Evolutionary conservation across 2,113 vertebrate genomes (phyloP), one percentile per base, ranked within the genome.

Genomic region (Rhadina sibilatrix): DNA sequence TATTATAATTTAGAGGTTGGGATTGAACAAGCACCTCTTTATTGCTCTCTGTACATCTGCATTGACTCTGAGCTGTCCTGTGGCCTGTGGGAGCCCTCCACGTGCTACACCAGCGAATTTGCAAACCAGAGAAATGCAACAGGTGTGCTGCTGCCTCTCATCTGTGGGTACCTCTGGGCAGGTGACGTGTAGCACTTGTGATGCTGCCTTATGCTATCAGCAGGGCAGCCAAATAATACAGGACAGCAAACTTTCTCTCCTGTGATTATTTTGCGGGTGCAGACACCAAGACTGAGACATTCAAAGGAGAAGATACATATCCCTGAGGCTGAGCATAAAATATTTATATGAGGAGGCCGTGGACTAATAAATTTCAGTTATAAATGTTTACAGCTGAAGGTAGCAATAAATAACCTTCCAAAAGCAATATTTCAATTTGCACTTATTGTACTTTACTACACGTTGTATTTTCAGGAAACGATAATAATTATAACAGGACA

Each of bases 331-430:
- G 89, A 96, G 95, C 89, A 97, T 98, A 97, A 98, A 98, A 97
- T 98, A 98, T 98, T 98, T 96, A 98, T 97, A 97, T 93, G 96
- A 97, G 96, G 90, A 96, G 93, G 97, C 85, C 65, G 3, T 95
- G 94, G 95, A 91, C 96, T 96, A 98, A 98, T 98, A 98, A 98
- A 98, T 98, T 98, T 96, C 76, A 79, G 93, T 98, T 98, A 97
- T 95, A 97, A 97, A 97, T 97, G 97, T 97, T 98, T 98, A 97
- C 94, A 97, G 96, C 94, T 96, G 90, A 93, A 95, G 96, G 96
- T 97, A 94, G 95, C 92, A 97, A 98, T 98, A 98, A 98, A 98
- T 97, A 98, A 97, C 83, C 77, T 96, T 97, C 94, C 91, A 97
- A 89, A 95, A 94, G 95, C 96, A 97, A 83, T 98, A 97, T 98